A percentile compares a stretch with the other conserved stretches of the same genome.
These are phyloP conservation scores for Dryocosmus kuriphilus DNA, from an alignment of 2,888 invertebrate species.

Conservation along the genomic window DNA sequence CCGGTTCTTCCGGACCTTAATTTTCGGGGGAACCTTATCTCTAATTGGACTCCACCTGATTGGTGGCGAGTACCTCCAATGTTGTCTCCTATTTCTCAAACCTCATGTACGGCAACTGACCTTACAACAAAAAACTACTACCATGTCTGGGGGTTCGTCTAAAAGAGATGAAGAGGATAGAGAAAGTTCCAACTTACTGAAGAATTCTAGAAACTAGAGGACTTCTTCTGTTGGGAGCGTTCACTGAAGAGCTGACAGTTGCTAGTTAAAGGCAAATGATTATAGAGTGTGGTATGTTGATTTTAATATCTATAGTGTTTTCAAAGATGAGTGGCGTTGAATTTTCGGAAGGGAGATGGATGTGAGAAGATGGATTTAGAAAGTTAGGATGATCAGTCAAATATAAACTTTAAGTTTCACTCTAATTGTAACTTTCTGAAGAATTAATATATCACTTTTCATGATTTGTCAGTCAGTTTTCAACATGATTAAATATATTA, in stretches of 20 bases:
- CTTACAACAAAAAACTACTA: slow-evolving; percentile 64
- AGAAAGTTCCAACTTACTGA: slow-evolving; percentile 39
- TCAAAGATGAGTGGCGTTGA: neutral
- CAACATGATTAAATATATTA: no score
- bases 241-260: slow-evolving; percentile 52
- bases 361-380: neutral
- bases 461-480: no score
- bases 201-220: slow-evolving; percentile 49
- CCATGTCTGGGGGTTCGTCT: slow-evolving; percentile 46
- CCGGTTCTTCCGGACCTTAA: slow-evolving; percentile 86
- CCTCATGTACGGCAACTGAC: slow-evolving; percentile 66
- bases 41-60: slow-evolving; percentile 77
- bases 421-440: no score
- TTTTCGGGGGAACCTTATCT: slow-evolving; percentile 80
- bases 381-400: neutral
- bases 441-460: no score
- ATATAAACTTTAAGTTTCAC: no score
- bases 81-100: slow-evolving; percentile 71
- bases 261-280: neutral
- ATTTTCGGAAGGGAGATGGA: neutral
- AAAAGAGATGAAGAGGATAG: slow-evolving; percentile 54
- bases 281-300: neutral
- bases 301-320: neutral
- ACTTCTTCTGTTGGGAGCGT: slow-evolving; percentile 60
- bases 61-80: slow-evolving; percentile 76